Base-by-base conservation (phyloP, 2,797 vertebrate species). In the Notamacropus eugenii region DNA sequence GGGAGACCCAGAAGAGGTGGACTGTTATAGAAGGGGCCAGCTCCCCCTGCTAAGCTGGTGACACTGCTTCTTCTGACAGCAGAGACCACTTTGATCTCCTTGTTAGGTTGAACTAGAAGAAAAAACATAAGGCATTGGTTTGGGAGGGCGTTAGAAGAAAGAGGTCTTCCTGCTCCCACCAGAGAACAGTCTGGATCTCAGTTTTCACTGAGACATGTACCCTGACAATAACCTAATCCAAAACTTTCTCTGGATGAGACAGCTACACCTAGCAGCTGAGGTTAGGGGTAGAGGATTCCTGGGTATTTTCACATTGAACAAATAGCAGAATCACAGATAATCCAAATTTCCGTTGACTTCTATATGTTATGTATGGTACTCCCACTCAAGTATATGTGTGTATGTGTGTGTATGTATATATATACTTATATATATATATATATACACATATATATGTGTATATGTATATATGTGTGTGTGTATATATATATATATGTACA, bases 11-110 rank as follows among this genome's bases (percentile, higher is more conserved):
- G 3, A 0, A 87, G 90, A 90, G 98, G 98, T 95, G 98, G 67
- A 91, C 97, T 92, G 92, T 95, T 98, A 98, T 98, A 98, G 82
- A 98, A 98, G 40, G 98, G 46, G 34, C 62, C 97, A 94, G 98
- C 93, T 87, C 97, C 98, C 62, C 98, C 98, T 11, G 74, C 6
- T 0, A 98, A 97, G 2, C 98, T 98, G 22, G 98, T 98, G 96
- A 98, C 93, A 91, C 98, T 98, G 96, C 98, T 98, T 92, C 98
- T 96, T 67, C 97, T 98, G 62, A 98, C 98, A 0, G 98, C 97
- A 12, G 98, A 98, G 91, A 98, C 96, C 4, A 98, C 92, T 93
- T 99, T 99, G 57, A 98, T 97, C 97, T 99, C 99, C 96, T 98
- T 98, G 96, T 95, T 98, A 91, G 98, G 97, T 55, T 98, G 98